phyloP scores from a whole-genome alignment of 2,888 invertebrate genomes.

The Andrena fulva region DNA sequence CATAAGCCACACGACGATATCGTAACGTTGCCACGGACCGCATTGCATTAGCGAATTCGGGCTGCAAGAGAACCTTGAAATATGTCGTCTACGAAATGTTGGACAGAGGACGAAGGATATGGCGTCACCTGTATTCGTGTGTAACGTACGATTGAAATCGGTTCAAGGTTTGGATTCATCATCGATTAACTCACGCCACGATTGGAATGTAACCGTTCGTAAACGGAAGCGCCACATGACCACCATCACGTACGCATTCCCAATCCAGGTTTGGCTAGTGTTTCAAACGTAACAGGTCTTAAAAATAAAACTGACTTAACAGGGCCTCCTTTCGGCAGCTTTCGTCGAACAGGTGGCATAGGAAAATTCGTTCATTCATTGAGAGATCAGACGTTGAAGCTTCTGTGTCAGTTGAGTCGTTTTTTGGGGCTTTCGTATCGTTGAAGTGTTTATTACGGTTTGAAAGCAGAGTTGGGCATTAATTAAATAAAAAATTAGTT shows the following conservation, averaged over 20 bases:
- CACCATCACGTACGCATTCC: slow-evolving; percentile 26
- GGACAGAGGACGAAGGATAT: slow-evolving; percentile 47
- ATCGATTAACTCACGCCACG: slow-evolving; percentile 51
- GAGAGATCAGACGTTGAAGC: too few species aligned
- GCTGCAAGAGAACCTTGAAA: slow-evolving; percentile 34
- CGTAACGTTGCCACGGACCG: not conserved
- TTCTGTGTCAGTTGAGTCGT: too few species aligned
- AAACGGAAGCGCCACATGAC: slow-evolving; percentile 48
- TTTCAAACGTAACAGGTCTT: slow-evolving; percentile 19
- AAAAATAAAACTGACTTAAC: slow-evolving; percentile 40
- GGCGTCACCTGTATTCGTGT: slow-evolving; percentile 64
- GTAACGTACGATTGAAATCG: slow-evolving; percentile 73
- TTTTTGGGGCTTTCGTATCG: too few species aligned
- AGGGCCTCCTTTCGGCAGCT: not conserved
- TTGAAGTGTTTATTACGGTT: too few species aligned
- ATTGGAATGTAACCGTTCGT: slow-evolving; percentile 39
- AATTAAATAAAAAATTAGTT: too few species aligned
- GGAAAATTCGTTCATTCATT: not conserved
- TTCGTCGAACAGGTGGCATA: not conserved
- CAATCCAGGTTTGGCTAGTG: slow-evolving; percentile 1
- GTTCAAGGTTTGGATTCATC: slow-evolving; percentile 76
- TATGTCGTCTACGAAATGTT: slow-evolving; percentile 40
- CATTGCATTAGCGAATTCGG: not conserved
- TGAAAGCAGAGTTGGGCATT: too few species aligned
- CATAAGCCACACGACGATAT: not conserved